phyloP scores from a whole-genome alignment of 2,888 invertebrate species.

The Drosophila kanekoi region DNA sequence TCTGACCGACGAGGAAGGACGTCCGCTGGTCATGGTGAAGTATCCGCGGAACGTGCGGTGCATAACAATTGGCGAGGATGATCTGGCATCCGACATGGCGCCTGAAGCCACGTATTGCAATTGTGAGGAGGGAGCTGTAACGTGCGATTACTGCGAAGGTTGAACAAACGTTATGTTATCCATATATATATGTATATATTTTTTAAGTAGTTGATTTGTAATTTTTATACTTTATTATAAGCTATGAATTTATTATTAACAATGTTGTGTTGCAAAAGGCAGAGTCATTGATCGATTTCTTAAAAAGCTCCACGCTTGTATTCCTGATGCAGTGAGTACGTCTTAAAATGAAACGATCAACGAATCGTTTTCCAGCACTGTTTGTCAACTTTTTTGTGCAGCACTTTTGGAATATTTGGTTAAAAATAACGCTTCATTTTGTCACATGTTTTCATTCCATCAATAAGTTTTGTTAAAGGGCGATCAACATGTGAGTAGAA shows the following conservation, averaged over 20 bases:
- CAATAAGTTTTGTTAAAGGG: background rate
- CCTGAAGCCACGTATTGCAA: slow-evolving; percentile 54
- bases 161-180: background rate
- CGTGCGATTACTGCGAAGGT: slow-evolving; percentile 27
- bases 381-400: background rate
- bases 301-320: too few species aligned
- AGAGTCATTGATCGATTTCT: too few species aligned
- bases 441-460: background rate
- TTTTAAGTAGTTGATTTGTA: slow-evolving; percentile 5
- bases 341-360: background rate
- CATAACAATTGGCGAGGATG: slow-evolving; percentile 70
- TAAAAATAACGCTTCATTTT: slow-evolving; percentile 13
- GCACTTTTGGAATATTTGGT: background rate
- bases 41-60: slow-evolving; percentile 77
- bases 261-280: too few species aligned
- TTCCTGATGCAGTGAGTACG: background rate
- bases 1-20: slow-evolving; percentile 72
- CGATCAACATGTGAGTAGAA: slow-evolving; percentile 16
- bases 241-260: background rate
- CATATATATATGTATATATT: slow-evolving; percentile 17
- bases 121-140: slow-evolving; percentile 48
- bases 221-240: background rate
- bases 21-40: slow-evolving; percentile 74
- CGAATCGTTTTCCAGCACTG: slow-evolving; percentile 8
- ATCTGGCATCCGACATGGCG: slow-evolving; percentile 63